Base-by-base conservation (phyloP, 2,888 invertebrate genomes). In the Tyria jacobaeae region DNA sequence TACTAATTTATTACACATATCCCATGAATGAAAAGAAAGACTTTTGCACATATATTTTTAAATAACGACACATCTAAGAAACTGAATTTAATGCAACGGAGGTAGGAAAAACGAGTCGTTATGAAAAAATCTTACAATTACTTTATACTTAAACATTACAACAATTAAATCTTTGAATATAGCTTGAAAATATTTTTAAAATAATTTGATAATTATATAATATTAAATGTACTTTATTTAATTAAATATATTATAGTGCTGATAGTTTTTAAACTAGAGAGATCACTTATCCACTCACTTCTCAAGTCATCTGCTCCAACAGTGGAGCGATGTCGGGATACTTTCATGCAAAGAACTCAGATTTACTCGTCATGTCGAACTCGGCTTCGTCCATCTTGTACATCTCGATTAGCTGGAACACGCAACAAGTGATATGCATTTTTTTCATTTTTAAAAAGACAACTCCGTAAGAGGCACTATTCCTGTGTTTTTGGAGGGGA, bases 341-440 rank as follows among this genome's bases (percentile, higher is more conserved):
- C 82, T 92, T 95, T 96, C 96, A 98, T 93, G 97, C 98, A 94
- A 97, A 98, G 94, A 98, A 98, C 91, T 98, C 98, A 79, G 96
- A 96, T 94, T 97, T 98, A 86, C 97, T 96, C 81, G 97, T 96
- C 94, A 98, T 95, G 84, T 97, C 97, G 91, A 97, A 98, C 87
- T 98, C 98, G 75, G 97, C 95, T 87, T 98, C 98, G 90, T 98
- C 98, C 94, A 98, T 97, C 92, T 98, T 98, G 95, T 98, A 98
- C 96, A 98, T 97, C 88, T 98, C 98, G 89, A 98, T 96, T 84
- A 98, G 95, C 97, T 97, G 94, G 44, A 78, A 94, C 91, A 69
- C 73, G 78, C 12, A 21, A 44, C 10, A 24, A 14, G n/a, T n/a
- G n/a, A n/a, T n/a, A n/a, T n/a, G n/a, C 3, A 31, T 31, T 27